These are phyloP conservation scores for Podabrus alpinus DNA, from an alignment of 2,888 invertebrate species.

Conservation along the genomic window DNA sequence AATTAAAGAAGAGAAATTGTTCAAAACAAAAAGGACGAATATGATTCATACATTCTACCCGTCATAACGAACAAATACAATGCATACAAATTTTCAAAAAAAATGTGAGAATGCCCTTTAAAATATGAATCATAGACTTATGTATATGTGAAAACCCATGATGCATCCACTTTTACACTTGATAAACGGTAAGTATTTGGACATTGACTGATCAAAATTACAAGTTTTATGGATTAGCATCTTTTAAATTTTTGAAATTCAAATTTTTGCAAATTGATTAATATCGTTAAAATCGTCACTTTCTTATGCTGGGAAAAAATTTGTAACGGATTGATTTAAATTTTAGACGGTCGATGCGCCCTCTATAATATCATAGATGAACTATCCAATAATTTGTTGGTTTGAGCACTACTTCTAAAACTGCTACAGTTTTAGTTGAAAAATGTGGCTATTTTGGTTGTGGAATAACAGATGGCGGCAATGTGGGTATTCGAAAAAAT, in stretches of 20 bases:
- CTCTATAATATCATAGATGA: neutral
- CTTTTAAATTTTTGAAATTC: neutral
- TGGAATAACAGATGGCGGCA: too few species aligned
- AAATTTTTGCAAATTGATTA: neutral
- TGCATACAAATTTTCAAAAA: neutral
- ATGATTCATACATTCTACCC: neutral
- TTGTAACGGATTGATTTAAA: too few species aligned
- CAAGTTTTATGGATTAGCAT: neutral
- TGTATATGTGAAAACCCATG: neutral
- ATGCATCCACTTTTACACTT: neutral
- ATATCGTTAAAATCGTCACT: too few species aligned
- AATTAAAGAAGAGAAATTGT: neutral
- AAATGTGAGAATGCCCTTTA: neutral
- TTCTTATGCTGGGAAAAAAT: too few species aligned
- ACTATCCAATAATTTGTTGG: neutral
- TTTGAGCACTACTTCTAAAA: too few species aligned
- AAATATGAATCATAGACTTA: neutral
- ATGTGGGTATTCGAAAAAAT: too few species aligned
- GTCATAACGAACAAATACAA: neutral
- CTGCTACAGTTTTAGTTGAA: too few species aligned
- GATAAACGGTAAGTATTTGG: neutral
- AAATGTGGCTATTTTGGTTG: too few species aligned
- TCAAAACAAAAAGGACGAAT: neutral
- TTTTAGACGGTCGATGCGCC: neutral
- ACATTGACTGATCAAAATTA: neutral